A percentile compares a stretch with the other conserved stretches of the same genome.
These are phyloP conservation scores for Carollia perspicillata DNA, from an alignment of 2,113 vertebrate genomes.

Conservation along the genomic window DNA sequence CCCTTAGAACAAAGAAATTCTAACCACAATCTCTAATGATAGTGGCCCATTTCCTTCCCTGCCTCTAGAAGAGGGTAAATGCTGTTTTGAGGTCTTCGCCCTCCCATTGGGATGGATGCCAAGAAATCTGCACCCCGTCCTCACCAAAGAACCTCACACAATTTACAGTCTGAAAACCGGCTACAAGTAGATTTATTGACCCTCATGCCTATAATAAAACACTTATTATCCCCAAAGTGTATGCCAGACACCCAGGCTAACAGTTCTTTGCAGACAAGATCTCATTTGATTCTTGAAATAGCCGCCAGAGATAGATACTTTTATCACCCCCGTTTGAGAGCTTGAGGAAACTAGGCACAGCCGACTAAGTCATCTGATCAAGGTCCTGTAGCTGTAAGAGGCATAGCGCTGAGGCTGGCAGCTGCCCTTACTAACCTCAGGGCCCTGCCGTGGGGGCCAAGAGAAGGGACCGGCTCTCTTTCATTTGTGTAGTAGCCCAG, in stretches of 20 bases:
- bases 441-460: background rate
- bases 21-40: background rate
- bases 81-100: background rate
- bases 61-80: background rate
- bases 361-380: background rate
- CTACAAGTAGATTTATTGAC: background rate
- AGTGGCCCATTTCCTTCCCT: background rate
- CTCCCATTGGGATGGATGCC: background rate
- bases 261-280: background rate
- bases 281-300: conserved; percentile 17
- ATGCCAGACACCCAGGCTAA: background rate
- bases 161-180: background rate
- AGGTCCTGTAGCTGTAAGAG: background rate
- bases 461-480: background rate
- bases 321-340: background rate
- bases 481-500: background rate
- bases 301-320: background rate
- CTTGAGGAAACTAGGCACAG: background rate
- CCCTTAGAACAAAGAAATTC: conserved; percentile 3
- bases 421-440: background rate
- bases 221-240: background rate
- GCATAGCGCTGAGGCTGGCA: background rate
- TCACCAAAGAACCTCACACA: background rate
- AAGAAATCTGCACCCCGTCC: background rate
- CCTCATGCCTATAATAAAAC: background rate